Evolutionary conservation across 2,113 vertebrate species (phyloP).

Genomic region (Okapia johnstoni): DNA sequence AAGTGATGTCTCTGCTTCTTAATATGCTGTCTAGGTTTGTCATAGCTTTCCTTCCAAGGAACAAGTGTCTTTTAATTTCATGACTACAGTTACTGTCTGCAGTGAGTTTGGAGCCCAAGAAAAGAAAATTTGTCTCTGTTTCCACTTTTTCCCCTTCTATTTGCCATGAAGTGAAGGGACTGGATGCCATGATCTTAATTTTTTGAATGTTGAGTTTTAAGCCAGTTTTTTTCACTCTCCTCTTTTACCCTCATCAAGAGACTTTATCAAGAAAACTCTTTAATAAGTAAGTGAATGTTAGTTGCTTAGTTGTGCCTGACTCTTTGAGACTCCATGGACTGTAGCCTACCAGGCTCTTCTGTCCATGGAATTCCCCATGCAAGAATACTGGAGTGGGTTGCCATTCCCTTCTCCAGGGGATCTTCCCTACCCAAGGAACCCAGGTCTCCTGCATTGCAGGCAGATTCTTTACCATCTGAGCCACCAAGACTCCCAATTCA

Average conservation of each 20-base stretch:
- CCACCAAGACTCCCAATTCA: not conserved
- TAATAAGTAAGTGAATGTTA: not conserved
- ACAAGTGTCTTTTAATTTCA: not conserved
- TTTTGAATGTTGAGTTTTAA: not conserved
- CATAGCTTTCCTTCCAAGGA: not conserved
- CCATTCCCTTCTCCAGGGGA: not conserved
- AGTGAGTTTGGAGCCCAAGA: not conserved
- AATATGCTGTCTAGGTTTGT: not conserved
- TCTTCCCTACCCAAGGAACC: not conserved
- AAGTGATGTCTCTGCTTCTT: not conserved
- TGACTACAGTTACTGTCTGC: not conserved
- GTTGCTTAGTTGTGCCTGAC: not conserved
- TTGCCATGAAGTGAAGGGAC: not conserved
- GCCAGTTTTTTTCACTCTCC: not conserved
- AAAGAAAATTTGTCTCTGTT: not conserved
- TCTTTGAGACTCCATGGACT: not conserved
- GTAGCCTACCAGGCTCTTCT: not conserved
- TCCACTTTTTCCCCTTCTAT: not conserved
- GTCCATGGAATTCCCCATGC: not conserved
- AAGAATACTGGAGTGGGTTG: not conserved
- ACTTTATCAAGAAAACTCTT: not conserved
- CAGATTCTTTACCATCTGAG: not conserved
- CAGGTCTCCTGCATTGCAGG: not conserved
- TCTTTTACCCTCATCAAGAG: not conserved
- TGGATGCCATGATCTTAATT: not conserved